Conservation (phyloP, 2,888 invertebrate species). For the Lottia scabra region DNA sequence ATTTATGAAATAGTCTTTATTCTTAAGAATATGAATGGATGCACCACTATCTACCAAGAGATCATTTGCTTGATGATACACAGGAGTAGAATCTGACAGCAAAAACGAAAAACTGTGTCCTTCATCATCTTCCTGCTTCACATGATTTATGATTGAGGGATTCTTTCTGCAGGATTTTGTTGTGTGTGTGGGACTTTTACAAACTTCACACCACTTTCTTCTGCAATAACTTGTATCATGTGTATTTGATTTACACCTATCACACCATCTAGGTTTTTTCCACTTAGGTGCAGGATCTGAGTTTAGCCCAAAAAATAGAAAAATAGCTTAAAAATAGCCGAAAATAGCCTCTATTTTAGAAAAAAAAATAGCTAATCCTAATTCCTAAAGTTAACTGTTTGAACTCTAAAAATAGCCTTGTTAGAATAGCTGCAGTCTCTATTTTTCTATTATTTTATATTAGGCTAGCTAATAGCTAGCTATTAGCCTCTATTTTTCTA, state of each 20-base stretch:
- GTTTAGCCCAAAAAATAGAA: too few species aligned
- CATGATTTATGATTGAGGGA: background rate
- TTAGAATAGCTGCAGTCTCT: too few species aligned
- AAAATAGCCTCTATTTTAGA: too few species aligned
- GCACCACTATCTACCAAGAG: constrained; percentile 38
- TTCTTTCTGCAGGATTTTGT: background rate
- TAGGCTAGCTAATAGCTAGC: too few species aligned
- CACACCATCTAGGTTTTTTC: background rate
- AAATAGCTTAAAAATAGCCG: too few species aligned
- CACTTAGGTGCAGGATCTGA: too few species aligned
- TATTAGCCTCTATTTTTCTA: too few species aligned
- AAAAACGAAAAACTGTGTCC: background rate
- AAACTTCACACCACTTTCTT: constrained; percentile 9
- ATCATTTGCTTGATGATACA: background rate
- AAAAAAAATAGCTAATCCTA: too few species aligned
- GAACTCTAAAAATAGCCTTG: too few species aligned
- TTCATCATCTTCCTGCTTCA: background rate
- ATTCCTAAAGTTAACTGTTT: too few species aligned
- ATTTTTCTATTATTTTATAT: too few species aligned
- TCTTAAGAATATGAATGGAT: constrained; percentile 34
- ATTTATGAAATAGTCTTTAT: constrained; percentile 26
- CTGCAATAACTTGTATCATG: background rate
- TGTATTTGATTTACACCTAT: background rate
- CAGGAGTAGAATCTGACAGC: too few species aligned
- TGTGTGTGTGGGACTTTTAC: constrained; percentile 12